These are phyloP conservation scores for Pantala flavescens DNA, from an alignment of 1,140 invertebrate genomes.

Conservation along the genomic window DNA sequence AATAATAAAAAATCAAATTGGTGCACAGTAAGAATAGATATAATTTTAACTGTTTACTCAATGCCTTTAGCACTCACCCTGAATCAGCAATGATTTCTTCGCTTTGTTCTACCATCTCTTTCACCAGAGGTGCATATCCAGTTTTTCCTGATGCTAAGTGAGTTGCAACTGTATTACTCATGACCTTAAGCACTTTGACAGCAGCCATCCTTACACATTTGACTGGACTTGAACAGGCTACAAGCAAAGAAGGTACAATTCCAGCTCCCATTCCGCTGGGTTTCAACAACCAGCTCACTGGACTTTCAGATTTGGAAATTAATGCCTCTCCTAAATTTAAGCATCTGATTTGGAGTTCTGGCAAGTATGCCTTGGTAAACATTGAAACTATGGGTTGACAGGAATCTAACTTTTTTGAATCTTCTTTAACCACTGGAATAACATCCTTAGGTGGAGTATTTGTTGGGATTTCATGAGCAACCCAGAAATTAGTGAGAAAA, in stretches of 20 bases:
- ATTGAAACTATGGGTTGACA: no score
- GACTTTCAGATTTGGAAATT: not conserved
- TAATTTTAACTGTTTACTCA: no score
- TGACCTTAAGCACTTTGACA: not conserved
- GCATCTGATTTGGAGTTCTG: not conserved
- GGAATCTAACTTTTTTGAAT: no score
- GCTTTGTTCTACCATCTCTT: slow-evolving; percentile 28
- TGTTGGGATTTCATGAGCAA: slow-evolving; percentile 12
- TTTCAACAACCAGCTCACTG: not conserved
- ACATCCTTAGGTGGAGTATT: not conserved
- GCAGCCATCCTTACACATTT: not conserved
- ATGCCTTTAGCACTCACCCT: slow-evolving; percentile 36
- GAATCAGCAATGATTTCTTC: slow-evolving; percentile 49
- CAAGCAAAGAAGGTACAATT: not conserved
- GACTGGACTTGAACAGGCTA: not conserved
- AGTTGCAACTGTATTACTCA: not conserved
- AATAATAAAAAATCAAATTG: no score
- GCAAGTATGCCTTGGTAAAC: not conserved
- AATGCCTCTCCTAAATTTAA: slow-evolving; percentile 1
- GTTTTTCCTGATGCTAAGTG: slow-evolving; percentile 11
- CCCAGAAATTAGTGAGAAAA: slow-evolving; percentile 20
- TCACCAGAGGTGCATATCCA: slow-evolving; percentile 29
- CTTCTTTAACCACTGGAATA: no score
- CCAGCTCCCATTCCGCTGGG: not conserved
- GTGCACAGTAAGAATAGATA: no score